Evolutionary conservation across 2,888 invertebrate species (phyloP).

Genomic region (Girardia tigrina): DNA sequence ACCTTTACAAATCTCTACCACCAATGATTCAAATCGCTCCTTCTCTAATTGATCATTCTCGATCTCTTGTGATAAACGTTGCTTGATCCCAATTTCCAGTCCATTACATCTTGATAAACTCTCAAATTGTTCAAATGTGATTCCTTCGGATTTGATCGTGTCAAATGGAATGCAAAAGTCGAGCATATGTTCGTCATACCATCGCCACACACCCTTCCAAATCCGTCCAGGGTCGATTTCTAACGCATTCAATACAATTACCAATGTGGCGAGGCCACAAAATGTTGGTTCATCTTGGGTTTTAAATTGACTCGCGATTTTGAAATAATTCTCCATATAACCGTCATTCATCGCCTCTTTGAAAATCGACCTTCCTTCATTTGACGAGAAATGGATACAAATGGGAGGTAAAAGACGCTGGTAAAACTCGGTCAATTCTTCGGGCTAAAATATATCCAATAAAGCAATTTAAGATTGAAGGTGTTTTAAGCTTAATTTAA

Average conservation of each 20-base stretch:
- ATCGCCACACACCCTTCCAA: conserved; percentile 49
- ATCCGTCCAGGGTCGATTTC: conserved; percentile 47
- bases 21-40: too few species aligned
- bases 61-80: too few species aligned
- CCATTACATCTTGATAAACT: conserved; percentile 32
- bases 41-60: too few species aligned
- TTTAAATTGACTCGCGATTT: conserved; percentile 48
- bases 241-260: conserved; percentile 48
- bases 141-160: conserved; percentile 25
- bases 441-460: neutral
- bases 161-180: conserved; percentile 46
- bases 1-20: too few species aligned
- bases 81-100: too few species aligned
- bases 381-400: conserved; percentile 47
- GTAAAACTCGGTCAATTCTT: conserved; percentile 40
- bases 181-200: conserved; percentile 51
- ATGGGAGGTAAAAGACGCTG: conserved; percentile 44
- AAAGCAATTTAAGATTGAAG: too few species aligned
- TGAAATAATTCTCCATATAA: conserved; percentile 47
- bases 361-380: conserved; percentile 47
- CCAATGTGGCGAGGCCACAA: conserved; percentile 50
- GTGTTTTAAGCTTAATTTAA: too few species aligned
- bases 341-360: conserved; percentile 43
- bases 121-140: conserved; percentile 28
- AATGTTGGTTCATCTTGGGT: conserved; percentile 50